Base-by-base conservation (phyloP, 2,113 vertebrate species). In the Melanerpes aurifrons region DNA sequence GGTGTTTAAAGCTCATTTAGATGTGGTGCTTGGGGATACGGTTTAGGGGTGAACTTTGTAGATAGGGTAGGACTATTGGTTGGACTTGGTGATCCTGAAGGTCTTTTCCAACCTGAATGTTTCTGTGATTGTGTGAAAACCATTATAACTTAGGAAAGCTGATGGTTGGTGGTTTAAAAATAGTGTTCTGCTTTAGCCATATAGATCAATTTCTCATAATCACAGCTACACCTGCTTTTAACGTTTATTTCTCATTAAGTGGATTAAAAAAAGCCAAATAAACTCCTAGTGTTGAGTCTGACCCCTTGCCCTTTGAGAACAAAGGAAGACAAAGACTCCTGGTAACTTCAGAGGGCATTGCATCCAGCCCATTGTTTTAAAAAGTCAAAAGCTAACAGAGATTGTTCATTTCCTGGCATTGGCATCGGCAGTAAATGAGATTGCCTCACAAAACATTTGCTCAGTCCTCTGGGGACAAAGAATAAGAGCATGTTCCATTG, bases 371-470 rank as follows among this genome's bases (percentile, higher is more conserved):
- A 95, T 96, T 96, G 90, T 96, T 94, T 94, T 86, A 78, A 82
- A 84, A 95, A 96, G 93, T 92, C 95, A 93, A 93, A 94, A 96
- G 87, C 92, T 93, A 95, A 95, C 94, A 90, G 62, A 93, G 87
- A 92, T 95, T 91, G 85, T 95, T 96, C 93, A 82, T 91, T 96
- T 96, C 96, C 94, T 95, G 95, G 86, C 86, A 94, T 90, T 94
- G 94, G 87, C 93, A 96, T 93, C 87, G 86, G 82, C 87, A 90
- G 69, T 88, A 93, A 92, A 89, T 82, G 82, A 87, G 79, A 95
- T 92, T 96, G 96, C 96, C 62, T 94, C 93, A 94, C 79, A 90
- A 91, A 94, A 87, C 16, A 5, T 96, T 94, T 94, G 62, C 87
- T 95, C 73, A 91, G 93, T 78, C 80, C 86, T 95, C 86, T 90